phyloP scores from a whole-genome alignment of 2,888 invertebrate species.

The Autographa gamma region DNA sequence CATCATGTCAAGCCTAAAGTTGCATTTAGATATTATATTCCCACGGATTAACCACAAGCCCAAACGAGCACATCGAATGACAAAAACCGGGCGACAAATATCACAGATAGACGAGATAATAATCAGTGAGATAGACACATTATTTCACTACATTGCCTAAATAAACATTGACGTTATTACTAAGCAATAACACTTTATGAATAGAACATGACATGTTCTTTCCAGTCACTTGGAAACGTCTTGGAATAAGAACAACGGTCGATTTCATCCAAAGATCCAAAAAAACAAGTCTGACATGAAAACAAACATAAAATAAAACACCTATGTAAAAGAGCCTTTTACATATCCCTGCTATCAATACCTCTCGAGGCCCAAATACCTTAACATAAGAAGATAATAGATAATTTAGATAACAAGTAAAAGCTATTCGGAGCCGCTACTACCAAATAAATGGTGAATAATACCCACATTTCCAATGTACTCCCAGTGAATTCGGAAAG shows the following conservation, averaged over 20 bases:
- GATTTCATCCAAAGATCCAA: constrained; percentile 31
- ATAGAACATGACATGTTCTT: constrained; percentile 14
- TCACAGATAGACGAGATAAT: constrained; percentile 13
- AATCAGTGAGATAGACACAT: constrained; percentile 7
- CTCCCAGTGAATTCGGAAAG: constrained; percentile 38
- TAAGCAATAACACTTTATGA: constrained; percentile 17
- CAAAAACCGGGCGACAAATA: background rate
- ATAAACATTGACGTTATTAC: constrained; percentile 9
- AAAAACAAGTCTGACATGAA: constrained; percentile 53
- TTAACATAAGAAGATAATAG: constrained; percentile 71
- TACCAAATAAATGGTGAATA: constrained; percentile 74
- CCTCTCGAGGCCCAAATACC: constrained; percentile 63
- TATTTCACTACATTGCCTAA: constrained; percentile 19
- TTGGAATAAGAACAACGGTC: constrained; percentile 34
- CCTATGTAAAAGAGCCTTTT: constrained; percentile 61
- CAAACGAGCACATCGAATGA: background rate
- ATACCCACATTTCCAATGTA: constrained; percentile 68
- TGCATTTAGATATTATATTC: background rate
- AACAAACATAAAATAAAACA: constrained; percentile 62
- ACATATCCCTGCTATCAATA: constrained; percentile 68
- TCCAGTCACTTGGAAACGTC: constrained; percentile 8
- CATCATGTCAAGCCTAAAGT: background rate
- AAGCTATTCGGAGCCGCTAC: constrained; percentile 69
- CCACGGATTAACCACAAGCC: constrained; percentile 4
- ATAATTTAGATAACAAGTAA: constrained; percentile 84